phyloP scores from a whole-genome alignment of 2,113 vertebrate species.

The Rousettus leschenaultii region DNA sequence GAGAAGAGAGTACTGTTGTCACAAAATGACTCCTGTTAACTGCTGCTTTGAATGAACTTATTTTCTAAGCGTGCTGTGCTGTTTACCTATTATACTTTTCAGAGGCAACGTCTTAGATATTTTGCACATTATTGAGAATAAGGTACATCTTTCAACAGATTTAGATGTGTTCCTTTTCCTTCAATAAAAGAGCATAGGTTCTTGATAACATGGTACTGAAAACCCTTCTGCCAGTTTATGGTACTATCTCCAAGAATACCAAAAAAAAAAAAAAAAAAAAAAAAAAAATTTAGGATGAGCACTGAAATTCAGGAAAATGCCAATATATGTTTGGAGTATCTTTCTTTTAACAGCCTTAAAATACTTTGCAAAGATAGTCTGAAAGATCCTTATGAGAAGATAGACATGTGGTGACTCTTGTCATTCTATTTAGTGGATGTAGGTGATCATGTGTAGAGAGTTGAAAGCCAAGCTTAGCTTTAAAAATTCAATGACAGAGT shows the following conservation, averaged over 20 bases:
- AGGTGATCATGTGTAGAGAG: neutral
- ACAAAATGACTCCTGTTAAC: neutral
- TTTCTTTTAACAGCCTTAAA: neutral
- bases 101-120: neutral
- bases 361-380: neutral
- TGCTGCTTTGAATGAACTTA: neutral
- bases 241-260: neutral
- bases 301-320: neutral
- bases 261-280: neutral
- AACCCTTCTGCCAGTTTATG: neutral
- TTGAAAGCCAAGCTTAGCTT: neutral
- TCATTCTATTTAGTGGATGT: neutral
- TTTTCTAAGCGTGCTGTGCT: neutral
- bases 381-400: neutral
- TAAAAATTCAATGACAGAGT: neutral
- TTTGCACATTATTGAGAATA: neutral
- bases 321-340: neutral
- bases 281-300: neutral
- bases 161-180: neutral
- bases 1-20: neutral
- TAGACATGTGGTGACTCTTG: neutral
- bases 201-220: conserved; percentile 7
- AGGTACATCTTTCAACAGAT: neutral
- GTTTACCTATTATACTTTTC: neutral
- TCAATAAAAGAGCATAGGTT: neutral